phyloP scores from a whole-genome alignment of 2,113 vertebrate species.

The Marmota flaviventris region DNA sequence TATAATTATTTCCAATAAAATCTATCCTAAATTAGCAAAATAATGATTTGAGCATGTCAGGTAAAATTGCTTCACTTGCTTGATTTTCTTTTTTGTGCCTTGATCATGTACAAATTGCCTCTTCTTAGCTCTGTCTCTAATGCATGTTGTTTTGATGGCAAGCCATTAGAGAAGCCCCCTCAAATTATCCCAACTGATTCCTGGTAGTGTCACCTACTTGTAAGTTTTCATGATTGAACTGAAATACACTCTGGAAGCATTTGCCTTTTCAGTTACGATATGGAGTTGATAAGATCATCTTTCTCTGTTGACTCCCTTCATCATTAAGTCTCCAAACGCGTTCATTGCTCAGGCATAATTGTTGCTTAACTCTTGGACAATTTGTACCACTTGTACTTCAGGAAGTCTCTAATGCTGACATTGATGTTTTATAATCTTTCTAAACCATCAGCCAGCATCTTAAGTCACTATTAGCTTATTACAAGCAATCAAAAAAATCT shows the following conservation, averaged over 20 bases:
- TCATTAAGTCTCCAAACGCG: slow-evolving; percentile 16
- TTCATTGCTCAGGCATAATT: not conserved
- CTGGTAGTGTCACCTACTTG: not conserved
- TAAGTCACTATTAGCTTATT: slow-evolving; percentile 30
- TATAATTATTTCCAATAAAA: slow-evolving; percentile 53
- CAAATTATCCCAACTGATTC: not conserved
- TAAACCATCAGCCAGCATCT: slow-evolving; percentile 16
- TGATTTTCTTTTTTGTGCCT: not conserved
- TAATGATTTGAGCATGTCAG: slow-evolving; percentile 8
- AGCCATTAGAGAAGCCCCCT: not conserved
- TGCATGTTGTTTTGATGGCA: not conserved
- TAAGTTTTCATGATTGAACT: not conserved
- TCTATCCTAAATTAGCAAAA: slow-evolving; percentile 3
- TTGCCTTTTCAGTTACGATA: slow-evolving; percentile 36
- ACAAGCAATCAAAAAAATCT: slow-evolving; percentile 23
- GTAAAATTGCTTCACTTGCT: not conserved
- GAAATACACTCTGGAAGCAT: not conserved
- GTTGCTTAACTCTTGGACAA: slow-evolving; percentile 23
- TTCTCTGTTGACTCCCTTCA: slow-evolving; percentile 26
- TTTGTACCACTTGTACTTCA: not conserved
- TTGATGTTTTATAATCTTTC: slow-evolving; percentile 43
- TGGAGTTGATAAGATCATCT: slow-evolving; percentile 23
- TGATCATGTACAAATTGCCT: not conserved
- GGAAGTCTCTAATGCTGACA: slow-evolving; percentile 20
- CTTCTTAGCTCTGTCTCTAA: not conserved